Evolutionary conservation across 2,797 vertebrate species (phyloP).

Genomic region (Poeciliopsis infans): DNA sequence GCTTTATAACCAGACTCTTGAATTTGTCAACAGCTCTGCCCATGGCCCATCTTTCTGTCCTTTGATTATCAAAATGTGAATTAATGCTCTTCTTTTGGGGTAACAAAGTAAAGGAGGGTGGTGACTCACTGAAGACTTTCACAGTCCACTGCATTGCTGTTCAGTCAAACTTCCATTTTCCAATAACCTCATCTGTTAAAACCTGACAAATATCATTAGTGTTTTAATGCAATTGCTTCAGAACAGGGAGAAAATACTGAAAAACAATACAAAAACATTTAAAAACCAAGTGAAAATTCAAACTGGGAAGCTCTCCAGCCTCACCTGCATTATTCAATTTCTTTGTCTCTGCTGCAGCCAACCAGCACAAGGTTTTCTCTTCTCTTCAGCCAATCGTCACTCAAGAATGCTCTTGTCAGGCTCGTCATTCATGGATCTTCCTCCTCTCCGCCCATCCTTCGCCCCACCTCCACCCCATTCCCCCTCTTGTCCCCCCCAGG

Average conservation of each 20-base stretch:
- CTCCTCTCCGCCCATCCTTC: no score
- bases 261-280: neutral
- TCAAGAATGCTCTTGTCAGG: no score
- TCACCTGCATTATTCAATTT: no score
- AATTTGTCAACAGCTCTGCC: neutral
- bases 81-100: neutral
- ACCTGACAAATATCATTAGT: neutral
- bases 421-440: no score
- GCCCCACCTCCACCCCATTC: no score
- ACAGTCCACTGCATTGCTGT: neutral
- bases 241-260: neutral
- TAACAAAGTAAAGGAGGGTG: neutral
- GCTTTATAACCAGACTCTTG: neutral
- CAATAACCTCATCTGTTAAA: neutral
- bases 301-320: no score
- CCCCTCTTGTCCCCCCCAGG: no score
- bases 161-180: neutral
- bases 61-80: neutral
- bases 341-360: no score
- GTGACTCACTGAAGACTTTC: neutral
- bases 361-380: no score
- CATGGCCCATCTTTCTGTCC: neutral
- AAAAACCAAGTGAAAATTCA: neutral
- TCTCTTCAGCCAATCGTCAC: no score
- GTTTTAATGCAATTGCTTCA: neutral